Evolutionary conservation across 1,140 invertebrate species (phyloP).

Genomic region (Macrobrachium rosenbergii): DNA sequence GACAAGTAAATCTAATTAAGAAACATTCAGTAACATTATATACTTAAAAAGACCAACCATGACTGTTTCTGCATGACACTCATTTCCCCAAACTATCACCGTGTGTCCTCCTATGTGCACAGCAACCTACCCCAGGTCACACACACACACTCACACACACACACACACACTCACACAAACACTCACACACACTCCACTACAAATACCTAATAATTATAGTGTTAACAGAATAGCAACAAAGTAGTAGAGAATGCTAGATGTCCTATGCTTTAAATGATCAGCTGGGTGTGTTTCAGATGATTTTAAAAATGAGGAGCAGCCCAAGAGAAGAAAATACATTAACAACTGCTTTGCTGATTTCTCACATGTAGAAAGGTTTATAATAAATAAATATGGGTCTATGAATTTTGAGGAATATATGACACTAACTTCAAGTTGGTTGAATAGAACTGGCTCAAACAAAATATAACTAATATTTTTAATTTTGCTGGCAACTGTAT

Average conservation of each 20-base stretch:
- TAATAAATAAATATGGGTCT: too few relatives aligned
- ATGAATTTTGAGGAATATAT: too few relatives aligned
- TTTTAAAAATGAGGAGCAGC: conserved; percentile 47
- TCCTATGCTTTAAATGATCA: conserved; percentile 25
- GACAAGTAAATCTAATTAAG: conserved; percentile 2
- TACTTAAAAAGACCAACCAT: conserved; percentile 12
- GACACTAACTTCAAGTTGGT: too few relatives aligned
- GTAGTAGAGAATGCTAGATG: conserved; percentile 42
- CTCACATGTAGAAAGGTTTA: too few relatives aligned
- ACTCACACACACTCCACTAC: too few relatives aligned
- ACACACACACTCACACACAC: not conserved
- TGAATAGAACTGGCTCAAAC: too few relatives aligned
- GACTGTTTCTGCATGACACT: conserved; percentile 18
- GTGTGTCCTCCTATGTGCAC: conserved; percentile 16
- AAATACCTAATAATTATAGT: conserved; percentile 2
- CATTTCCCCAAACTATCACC: conserved; percentile 5
- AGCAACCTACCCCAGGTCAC: conserved; percentile 17
- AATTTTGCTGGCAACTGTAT: too few relatives aligned
- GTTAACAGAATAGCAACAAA: conserved; percentile 52
- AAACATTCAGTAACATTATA: too few relatives aligned
- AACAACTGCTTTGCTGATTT: too few relatives aligned
- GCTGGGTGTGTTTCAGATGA: conserved; percentile 49
- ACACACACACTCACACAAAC: too few relatives aligned
- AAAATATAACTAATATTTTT: too few relatives aligned
- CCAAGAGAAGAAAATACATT: conserved; percentile 7